phyloP scores from a whole-genome alignment of 2,113 vertebrate species.

The Haemorhous mexicanus region DNA sequence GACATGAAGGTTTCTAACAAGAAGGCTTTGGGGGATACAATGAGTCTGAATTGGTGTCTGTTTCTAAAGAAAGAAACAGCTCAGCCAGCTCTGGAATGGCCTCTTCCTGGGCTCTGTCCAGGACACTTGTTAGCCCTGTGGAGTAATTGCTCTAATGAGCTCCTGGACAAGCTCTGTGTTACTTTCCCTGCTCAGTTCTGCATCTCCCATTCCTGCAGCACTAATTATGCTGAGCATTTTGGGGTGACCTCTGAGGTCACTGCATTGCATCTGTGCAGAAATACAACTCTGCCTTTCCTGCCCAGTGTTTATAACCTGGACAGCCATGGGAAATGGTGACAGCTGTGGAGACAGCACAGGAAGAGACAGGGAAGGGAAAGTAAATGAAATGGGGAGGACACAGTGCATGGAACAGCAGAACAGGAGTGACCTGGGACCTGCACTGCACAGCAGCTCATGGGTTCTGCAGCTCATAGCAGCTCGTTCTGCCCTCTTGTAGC shows the following conservation, averaged over 20 bases:
- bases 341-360: background rate
- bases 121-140: background rate
- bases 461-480: accelerated
- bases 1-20: background rate
- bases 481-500: accelerated
- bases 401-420: background rate
- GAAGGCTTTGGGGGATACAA: background rate
- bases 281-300: background rate
- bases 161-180: background rate
- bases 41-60: background rate
- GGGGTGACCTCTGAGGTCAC: background rate
- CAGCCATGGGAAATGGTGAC: background rate
- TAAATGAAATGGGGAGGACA: background rate
- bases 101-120: background rate
- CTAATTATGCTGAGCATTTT: accelerated
- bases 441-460: background rate
- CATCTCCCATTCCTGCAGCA: background rate
- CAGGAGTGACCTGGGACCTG: background rate
- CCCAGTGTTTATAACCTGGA: background rate
- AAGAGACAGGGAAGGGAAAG: background rate
- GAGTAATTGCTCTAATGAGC: background rate
- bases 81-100: background rate
- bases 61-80: background rate
- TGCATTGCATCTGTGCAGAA: background rate
- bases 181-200: background rate